Evolutionary conservation across 23 tunicate genomes (phyloP).

Genomic region (Oikopleura vanhoeffeni): DNA sequence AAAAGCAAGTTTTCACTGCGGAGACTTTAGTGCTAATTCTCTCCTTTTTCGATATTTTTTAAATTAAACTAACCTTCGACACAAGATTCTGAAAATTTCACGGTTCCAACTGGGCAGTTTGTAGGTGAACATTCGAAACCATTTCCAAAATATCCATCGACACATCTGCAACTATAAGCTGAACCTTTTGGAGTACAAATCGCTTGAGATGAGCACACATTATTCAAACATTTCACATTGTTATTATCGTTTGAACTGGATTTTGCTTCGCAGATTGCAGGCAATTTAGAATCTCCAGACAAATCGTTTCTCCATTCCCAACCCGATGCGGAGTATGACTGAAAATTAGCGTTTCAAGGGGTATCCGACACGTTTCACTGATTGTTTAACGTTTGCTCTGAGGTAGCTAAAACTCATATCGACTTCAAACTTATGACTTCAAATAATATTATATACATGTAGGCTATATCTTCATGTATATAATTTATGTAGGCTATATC

Average conservation of each 20-base stretch:
- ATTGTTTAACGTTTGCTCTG: too few species aligned
- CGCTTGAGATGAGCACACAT: conserved; percentile 1
- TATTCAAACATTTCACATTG: neutral
- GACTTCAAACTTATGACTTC: too few species aligned
- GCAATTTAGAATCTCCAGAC: neutral
- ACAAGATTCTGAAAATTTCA: neutral
- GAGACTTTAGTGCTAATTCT: too few species aligned
- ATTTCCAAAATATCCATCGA: conserved; percentile 11
- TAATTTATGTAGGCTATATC: too few species aligned
- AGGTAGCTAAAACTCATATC: too few species aligned
- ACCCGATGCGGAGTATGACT: conserved; percentile 5
- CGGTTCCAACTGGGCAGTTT: neutral
- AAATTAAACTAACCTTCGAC: neutral
- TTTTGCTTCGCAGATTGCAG: conserved; percentile 1
- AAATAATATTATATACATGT: too few species aligned
- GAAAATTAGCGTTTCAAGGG: too few species aligned
- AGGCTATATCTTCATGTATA: too few species aligned
- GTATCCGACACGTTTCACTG: too few species aligned
- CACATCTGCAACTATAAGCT: neutral
- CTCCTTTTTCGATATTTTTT: too few species aligned
- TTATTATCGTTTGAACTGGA: neutral
- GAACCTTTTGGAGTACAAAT: neutral
- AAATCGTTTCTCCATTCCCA: conserved; percentile 14
- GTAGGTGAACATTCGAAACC: neutral
- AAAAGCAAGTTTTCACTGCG: too few species aligned